Base-by-base conservation (phyloP, 2,888 invertebrate genomes). In the Ophion costatus region DNA sequence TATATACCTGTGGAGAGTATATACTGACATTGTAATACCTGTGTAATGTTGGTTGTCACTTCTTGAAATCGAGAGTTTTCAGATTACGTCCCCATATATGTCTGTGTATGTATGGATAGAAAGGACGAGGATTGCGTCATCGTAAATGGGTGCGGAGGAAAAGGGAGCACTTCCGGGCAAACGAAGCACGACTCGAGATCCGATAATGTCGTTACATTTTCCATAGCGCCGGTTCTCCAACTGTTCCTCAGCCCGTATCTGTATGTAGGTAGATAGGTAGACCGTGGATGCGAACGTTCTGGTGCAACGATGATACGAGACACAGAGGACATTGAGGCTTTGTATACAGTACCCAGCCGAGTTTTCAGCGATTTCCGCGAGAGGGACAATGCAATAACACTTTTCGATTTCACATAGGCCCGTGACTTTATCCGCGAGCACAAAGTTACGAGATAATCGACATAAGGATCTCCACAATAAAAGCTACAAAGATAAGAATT, bases 171-270 rank as follows among this genome's bases (percentile, higher is more conserved):
- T 67, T 61, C 67, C 33, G 74, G 45, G 14, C 80, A 67, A 74
- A 67, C 67, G 80, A 67, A 80, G 74, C 80, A 57, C 64, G 74
- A 69, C 80, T 59, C 42, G 17, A 45, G 74, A 79, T 33, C 59
- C 80, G 74, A 80, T 75, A 74, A 80, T 80, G 66, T 74, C 45
- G 74, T 74, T 66, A 74, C 67, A 80, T 51, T 67, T 80, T 59
- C 74, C 74, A 74, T 45, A 67, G 67, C 74, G 61, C 67, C 24
- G 51, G 29, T 45, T 38, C 57, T 24, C 38, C 38, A 22, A 42
- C 24, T 74, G 61, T 70, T 61, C 5, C 70, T 33, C 6, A 56
- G 33, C 24, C 22, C 57, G 10, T 51, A 64, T 45, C 14, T 4
- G 14, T 17, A n/a, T 71, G 38, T 17, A 45, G 63, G 59, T 51